phyloP scores from a whole-genome alignment of 35 echinoderm and acorn worm genomes.

The Hemicentrotus pulcherrimus region DNA sequence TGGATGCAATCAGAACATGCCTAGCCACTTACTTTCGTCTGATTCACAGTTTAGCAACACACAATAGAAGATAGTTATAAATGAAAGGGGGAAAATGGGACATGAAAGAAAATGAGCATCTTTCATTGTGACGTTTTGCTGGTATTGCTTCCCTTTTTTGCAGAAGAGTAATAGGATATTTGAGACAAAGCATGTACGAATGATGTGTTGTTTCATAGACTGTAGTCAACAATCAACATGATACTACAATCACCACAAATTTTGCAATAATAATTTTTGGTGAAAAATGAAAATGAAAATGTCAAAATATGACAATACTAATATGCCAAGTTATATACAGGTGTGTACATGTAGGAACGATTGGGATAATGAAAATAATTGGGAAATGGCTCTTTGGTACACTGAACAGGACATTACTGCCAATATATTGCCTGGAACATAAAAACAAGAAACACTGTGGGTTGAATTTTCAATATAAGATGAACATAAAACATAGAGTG shows the following conservation, averaged over 20 bases:
- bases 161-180: too few relatives aligned
- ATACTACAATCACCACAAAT: neutral
- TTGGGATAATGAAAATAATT: neutral
- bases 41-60: neutral
- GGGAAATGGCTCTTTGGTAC: neutral
- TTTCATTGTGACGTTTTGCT: neutral
- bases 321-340: neutral
- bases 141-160: neutral
- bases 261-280: neutral
- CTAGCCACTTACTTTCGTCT: neutral
- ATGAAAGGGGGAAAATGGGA: neutral
- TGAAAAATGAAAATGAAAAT: neutral
- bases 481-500: neutral
- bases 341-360: neutral
- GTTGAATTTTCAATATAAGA: neutral
- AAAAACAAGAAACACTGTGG: neutral
- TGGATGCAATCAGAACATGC: neutral
- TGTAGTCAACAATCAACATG: neutral
- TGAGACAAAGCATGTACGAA: neutral
- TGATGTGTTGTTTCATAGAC: neutral
- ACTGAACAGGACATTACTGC: neutral
- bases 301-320: neutral
- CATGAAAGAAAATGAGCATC: neutral
- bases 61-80: neutral
- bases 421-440: neutral